Base-by-base conservation (phyloP, 2,113 vertebrate species). In the Psittacara wagleri region DNA sequence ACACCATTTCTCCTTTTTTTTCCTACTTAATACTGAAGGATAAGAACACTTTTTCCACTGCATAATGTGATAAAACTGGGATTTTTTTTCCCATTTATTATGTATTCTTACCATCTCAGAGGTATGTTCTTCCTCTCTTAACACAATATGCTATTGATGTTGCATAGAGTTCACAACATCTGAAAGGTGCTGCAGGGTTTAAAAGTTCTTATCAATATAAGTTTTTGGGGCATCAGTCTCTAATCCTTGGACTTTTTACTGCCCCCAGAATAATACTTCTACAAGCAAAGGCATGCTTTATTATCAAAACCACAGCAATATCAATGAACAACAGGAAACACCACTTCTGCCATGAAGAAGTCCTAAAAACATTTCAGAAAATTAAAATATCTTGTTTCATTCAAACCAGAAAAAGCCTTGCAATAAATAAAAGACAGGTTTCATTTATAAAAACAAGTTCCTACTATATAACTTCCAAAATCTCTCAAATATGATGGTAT, bases 21-120 rank as follows among this genome's bases (percentile, higher is more conserved):
- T 17, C 66, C 67, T 94, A 82, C 87, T 92, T 90, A 96, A 94
- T 88, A 85, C 76, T 87, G 92, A 83, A 90, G 94, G 81, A 85
- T 13, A 87, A 35, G 25, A 16, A 85, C 49, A 57, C 27, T 75
- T 95, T 77, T 57, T 77, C 44, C 61, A 59, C 41, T 74, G 16
- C 64, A 72, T 41, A 88, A 81, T 27, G 46, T 83, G 55, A 75
- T 11, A 94, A 97, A 95, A 95, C 11, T 14, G 39, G 5, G 73
- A 93, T 4, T 83, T 10, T 87, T 94, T 90, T 95, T 96, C 92
- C 81, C 54, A 80, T 86, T 96, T 95, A 92, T 95, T 94, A 94
- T 85, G 93, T 96, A 86, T 94, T 91, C 48, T 67, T 87, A 86
- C 85, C 90, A 76, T 84, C 79, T 92, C 70, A 70, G 43, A 91